A percentile compares a stretch with the other conserved stretches of the same genome.
phyloP scores from a whole-genome alignment of 2,797 vertebrate genomes.

The Chiroxiphia lanceolata region DNA sequence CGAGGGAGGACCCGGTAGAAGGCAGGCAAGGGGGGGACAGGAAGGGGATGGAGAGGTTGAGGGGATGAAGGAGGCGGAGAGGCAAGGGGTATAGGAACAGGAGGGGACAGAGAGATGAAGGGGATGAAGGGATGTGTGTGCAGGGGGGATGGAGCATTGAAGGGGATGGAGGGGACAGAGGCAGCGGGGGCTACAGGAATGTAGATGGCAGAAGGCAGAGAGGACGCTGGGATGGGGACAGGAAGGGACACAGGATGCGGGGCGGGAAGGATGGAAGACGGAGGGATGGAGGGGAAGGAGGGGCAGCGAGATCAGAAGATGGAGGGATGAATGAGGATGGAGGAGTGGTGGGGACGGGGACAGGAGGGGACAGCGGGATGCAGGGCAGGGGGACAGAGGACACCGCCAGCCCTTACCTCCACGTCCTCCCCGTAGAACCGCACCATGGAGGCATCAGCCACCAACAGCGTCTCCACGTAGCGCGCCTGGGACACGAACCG shows the following conservation, averaged over 20 bases:
- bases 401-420: conserved; percentile 79
- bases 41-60: background rate
- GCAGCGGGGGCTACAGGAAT: accelerated
- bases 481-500: conserved; percentile 90
- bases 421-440: conserved; percentile 90
- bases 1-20: background rate
- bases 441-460: conserved; percentile 90
- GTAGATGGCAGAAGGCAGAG: background rate
- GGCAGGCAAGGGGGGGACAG: background rate
- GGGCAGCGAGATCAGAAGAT: too few relatives aligned
- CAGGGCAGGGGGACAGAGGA: too few relatives aligned
- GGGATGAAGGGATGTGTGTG: background rate
- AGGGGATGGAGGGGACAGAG: background rate
- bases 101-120: background rate
- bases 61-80: background rate
- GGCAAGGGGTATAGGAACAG: background rate
- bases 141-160: background rate
- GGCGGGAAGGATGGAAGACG: too few relatives aligned
- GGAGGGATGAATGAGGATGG: background rate
- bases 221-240: background rate
- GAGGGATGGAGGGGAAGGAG: background rate
- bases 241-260: too few relatives aligned
- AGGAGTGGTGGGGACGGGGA: background rate
- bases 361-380: background rate
- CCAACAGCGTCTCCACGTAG: conserved; percentile 92